Evolutionary conservation across 2,797 vertebrate species (phyloP), one percentile per base, ranked within the genome.

Genomic region (Phrynocephalus vlangalii): DNA sequence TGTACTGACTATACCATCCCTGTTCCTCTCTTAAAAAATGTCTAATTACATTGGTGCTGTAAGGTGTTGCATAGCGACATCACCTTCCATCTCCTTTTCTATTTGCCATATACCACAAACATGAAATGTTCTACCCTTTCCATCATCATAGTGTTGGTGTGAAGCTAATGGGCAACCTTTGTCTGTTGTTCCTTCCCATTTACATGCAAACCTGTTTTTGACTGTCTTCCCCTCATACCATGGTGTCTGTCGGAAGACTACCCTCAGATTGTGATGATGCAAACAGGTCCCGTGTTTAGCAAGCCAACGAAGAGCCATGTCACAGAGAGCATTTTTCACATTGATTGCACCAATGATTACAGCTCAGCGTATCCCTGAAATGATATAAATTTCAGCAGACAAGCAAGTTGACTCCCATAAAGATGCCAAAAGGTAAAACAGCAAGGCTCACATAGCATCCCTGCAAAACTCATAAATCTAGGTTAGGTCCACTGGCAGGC

Each of bases 381-480:
- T 63, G 81, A 44, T 56, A 87, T 83, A 70, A 83, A 77, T 83
- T 82, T 38, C 6, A 30, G 20, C 33, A 81, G 85, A 66, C 6
- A 56, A 73, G 73, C 30, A 28, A 30, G 63, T 10, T 38, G 48
- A 70, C 66, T 70, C 48, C 13, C 71, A 77, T 83, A 87, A 87
- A 68, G 81, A 87, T 83, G 80, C 66, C 73, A 78, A 28, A 68
- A 83, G 33, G 50, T 60, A 70, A 77, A 87, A 82, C 38, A 33
- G 63, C 66, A 70, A n/a, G 63, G 68, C 66, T 77, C 73, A 76
- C 16, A 24, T 38, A 78, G 63, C 24, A 67, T 70, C 50, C 66
- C n/a, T n/a, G 48, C 38, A 33, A 44, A 30, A 68, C 24, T n/a
- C 20, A 30, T 83, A 77, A 86, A 80, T 86, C 26, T 38, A 70